Percentiles rank a stretch among this genome's conserved stretches.
Evolutionary conservation across 1,140 invertebrate genomes (phyloP).

Genomic region (Tribolium madens): DNA sequence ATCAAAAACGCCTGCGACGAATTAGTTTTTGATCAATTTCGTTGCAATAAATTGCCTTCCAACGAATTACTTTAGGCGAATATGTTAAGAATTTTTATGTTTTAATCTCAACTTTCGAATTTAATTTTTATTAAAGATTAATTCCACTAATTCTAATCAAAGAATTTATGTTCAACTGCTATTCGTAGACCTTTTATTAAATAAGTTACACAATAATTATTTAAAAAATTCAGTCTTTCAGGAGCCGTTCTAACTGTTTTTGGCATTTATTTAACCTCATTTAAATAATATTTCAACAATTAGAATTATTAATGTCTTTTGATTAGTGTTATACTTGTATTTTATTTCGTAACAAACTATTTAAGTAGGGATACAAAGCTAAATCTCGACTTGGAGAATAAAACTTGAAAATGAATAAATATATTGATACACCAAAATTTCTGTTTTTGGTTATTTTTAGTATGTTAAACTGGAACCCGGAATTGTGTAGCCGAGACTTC

Average conservation of each 20-base stretch:
- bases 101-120: not conserved
- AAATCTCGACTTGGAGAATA: too few species aligned
- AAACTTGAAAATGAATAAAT: not conserved
- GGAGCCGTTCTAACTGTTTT: not conserved
- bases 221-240: constrained; percentile 1
- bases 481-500: not conserved
- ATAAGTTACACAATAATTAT: constrained; percentile 15
- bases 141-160: not conserved
- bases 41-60: not conserved
- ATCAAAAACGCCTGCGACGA: not conserved
- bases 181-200: not conserved
- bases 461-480: too few species aligned
- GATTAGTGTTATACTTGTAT: not conserved
- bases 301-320: not conserved
- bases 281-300: constrained; percentile 10
- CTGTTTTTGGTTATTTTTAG: too few species aligned
- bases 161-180: not conserved
- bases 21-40: not conserved
- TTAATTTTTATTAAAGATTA: not conserved
- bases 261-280: not conserved
- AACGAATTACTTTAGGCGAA: not conserved
- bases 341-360: constrained; percentile 1
- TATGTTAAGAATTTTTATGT: not conserved
- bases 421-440: too few species aligned
- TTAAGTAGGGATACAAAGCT: not conserved